Evolutionary conservation across 2,797 vertebrate species (phyloP), one percentile per base, ranked within the genome.

Genomic region (Pelodytes ibericus): DNA sequence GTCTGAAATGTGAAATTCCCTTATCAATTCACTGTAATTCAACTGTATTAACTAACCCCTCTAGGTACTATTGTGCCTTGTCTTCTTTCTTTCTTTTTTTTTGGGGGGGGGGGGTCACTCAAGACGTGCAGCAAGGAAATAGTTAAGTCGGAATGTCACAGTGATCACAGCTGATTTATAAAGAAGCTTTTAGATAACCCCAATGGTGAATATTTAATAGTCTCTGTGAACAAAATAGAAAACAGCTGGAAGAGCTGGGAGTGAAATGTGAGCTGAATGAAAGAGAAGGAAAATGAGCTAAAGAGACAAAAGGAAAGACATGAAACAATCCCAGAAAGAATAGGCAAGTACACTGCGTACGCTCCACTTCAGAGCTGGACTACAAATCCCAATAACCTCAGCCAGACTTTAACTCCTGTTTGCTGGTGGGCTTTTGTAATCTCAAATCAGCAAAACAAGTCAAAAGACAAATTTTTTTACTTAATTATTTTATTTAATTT

Each of bases 131-230:
- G 33, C 27, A 24, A 24, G 41, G 29, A 72, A 77, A 56, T 58
- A 29, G 75, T 77, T 72, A 77, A 60, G 24, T 18, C 4, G 3
- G 47, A 22, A 15, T 65, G 75, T 72, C 62, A 72, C 27, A 24
- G 75, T 67, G 59, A 72, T 72, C 53, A 58, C 41, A 10, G 27
- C 75, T 72, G 75, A 77, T 77, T 72, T 72, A 67, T 77, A 77
- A 77, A 77, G 69, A 39, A 66, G 75, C 68, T 77, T 77, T 77
- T 58, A 58, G 67, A 64, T 71, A 64, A 71, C 60, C 61, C 75
- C 75, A 72, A 71, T 67, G 75, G 75, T 77, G 75, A 63, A 77
- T 77, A 77, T 72, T 77, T 72, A 72, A 77, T 77, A 72, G 69
- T 66, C 69, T 72, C 75, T 72, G 51, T 27, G 69, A 77, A 67